phyloP scores from a whole-genome alignment of 2,888 invertebrate species.

The Himalopsyche tibetana region DNA sequence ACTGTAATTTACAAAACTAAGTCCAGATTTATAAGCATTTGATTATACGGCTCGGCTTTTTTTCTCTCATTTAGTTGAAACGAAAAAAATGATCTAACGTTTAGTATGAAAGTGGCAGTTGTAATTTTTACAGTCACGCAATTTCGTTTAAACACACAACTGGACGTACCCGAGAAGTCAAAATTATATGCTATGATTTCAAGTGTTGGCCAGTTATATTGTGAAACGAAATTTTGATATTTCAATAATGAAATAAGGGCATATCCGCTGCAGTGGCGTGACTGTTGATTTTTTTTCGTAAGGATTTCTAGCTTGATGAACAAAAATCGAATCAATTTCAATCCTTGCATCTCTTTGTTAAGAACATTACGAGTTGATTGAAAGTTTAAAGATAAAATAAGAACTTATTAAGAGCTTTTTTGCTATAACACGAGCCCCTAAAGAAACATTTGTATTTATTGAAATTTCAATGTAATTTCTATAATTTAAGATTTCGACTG shows the following conservation, averaged over 20 bases:
- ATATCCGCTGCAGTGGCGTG: not conserved
- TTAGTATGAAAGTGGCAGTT: constrained; percentile 5
- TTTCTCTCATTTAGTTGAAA: not conserved
- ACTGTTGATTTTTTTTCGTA: not conserved
- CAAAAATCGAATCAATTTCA: too few species aligned
- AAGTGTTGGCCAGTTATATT: not conserved
- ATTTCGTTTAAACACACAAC: constrained; percentile 38
- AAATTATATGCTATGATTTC: constrained; percentile 11
- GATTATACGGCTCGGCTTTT: constrained; percentile 10
- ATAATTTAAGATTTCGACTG: too few species aligned
- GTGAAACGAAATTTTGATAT: constrained; percentile 1
- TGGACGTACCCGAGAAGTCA: not conserved
- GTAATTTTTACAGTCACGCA: constrained; percentile 18
- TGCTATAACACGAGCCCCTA: too few species aligned
- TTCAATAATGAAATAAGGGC: constrained; percentile 21
- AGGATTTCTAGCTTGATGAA: too few species aligned
- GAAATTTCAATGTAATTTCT: too few species aligned
- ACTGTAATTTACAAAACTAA: constrained; percentile 34
- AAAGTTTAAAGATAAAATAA: too few species aligned
- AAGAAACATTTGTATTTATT: too few species aligned
- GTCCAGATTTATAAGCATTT: constrained; percentile 38
- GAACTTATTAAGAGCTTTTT: too few species aligned
- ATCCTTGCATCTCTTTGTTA: too few species aligned
- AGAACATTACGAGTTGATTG: too few species aligned
- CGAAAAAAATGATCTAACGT: constrained; percentile 28